Base-by-base conservation (phyloP, 2,797 vertebrate genomes). In the Alauda arvensis region DNA sequence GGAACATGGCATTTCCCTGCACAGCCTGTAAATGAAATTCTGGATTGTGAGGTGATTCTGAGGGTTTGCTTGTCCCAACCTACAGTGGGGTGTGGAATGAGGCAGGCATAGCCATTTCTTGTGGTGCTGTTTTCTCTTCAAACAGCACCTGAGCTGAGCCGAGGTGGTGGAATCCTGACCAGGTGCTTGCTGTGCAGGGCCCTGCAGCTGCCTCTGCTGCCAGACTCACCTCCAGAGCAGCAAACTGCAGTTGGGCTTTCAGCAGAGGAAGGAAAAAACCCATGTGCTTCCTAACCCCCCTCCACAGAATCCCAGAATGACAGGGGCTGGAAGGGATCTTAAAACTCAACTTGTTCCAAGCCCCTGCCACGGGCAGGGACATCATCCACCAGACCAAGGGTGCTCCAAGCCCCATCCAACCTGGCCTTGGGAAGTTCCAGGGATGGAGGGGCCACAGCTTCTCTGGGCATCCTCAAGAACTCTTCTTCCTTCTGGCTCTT, bases 381-480 rank as follows among this genome's bases (percentile, higher is more conserved):
- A 37, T 6, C 37, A 61, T 31, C 31, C 24, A 43, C 9, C 0
- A 24, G 1, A 2, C 28, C 56, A 49, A 49, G 17, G 24, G 0
- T 37, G 14, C 69, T 61, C 49, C 42, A 43, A 39, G 19, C 28
- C n/a, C 28, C 0, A 0, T 75, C 56, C 14, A 43, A 0, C 20
- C 37, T 43, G 37, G 43, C 56, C 49, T 45, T 24, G 55, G 16
- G 18, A 18, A 21, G 14, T 56, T 8, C 43, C 69, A 68, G 49
- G 28, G n/a, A 4, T 33, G 56, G 7, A 34, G 28, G 37, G 56
- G 56, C 28, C 48, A 25, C 49, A 61, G 69, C n/a, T 60, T 3
- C 68, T 33, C 68, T 67, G 67, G 18, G 19, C 21, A 37, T 37
- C 18, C 16, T 77, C 3, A 59, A 67, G 20, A 71, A 24, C 23